A percentile compares a stretch with the other conserved stretches of the same genome.
These are phyloP conservation scores for Marisa cornuarietis DNA, from an alignment of 1,140 invertebrate species.

Conservation along the genomic window DNA sequence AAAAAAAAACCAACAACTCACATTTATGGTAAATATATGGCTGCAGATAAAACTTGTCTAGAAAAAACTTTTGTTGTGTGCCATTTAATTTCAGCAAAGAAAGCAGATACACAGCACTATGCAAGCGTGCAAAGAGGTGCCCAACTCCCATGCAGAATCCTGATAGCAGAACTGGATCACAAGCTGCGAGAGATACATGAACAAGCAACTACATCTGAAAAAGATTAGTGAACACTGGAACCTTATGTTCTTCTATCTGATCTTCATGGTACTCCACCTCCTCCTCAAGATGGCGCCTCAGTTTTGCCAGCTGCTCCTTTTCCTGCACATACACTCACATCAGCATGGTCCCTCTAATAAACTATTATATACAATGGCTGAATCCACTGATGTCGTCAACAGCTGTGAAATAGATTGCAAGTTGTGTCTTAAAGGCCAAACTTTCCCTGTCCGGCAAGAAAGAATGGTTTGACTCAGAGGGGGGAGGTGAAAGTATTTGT, in stretches of 20 bases:
- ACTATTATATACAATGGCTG: background rate
- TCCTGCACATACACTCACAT: conserved; percentile 18
- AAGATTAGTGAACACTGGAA: background rate
- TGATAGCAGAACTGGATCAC: background rate
- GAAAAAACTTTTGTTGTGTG: background rate
- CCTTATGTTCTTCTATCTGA: conserved; percentile 37
- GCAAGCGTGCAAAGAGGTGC: background rate
- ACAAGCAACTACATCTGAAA: background rate
- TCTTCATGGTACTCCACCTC: conserved; percentile 33
- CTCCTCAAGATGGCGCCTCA: conserved; percentile 26
- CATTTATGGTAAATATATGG: too few relatives aligned
- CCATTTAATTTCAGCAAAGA: background rate
- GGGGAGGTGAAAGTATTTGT: too few relatives aligned
- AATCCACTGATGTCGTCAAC: background rate
- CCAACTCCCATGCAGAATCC: background rate
- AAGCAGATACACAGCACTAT: background rate
- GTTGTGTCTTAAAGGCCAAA: too few relatives aligned
- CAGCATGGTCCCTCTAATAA: too few relatives aligned
- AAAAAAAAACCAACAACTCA: too few relatives aligned
- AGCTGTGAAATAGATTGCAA: too few relatives aligned
- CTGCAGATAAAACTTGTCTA: background rate
- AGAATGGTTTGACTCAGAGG: too few relatives aligned
- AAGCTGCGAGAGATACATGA: background rate
- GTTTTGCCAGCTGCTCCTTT: conserved; percentile 29
- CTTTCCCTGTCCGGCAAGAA: too few relatives aligned